phyloP scores from a whole-genome alignment of 1,140 invertebrate species.

The Micrasema longulum region DNA sequence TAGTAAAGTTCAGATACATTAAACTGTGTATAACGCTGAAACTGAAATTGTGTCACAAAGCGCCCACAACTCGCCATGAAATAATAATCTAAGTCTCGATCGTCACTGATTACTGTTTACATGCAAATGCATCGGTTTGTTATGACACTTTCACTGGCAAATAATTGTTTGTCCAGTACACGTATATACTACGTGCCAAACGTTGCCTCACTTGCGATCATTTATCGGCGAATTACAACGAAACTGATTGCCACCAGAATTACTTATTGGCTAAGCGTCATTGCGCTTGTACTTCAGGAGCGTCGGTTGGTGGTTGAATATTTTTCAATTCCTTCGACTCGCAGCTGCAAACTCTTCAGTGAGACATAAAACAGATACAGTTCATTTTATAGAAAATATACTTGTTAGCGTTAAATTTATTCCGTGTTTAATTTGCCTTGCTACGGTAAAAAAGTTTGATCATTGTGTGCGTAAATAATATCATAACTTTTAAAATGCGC shows the following conservation, averaged over 20 bases:
- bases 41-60: slow-evolving; percentile 13
- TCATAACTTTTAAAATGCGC: no score
- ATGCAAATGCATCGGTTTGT: slow-evolving; percentile 31
- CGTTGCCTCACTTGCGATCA: slow-evolving; percentile 20
- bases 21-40: background rate
- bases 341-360: no score
- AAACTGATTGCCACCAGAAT: slow-evolving; percentile 21
- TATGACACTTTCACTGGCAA: slow-evolving; percentile 34
- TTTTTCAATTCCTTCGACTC: no score
- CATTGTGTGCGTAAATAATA: no score
- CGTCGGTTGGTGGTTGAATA: no score
- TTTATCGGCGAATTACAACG: slow-evolving; percentile 20
- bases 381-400: no score
- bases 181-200: slow-evolving; percentile 15
- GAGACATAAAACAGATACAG: no score
- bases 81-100: slow-evolving; percentile 11
- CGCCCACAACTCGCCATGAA: background rate
- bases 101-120: background rate
- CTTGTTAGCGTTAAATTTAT: no score
- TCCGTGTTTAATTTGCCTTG: no score
- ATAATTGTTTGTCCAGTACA: slow-evolving; percentile 27
- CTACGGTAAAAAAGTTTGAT: no score
- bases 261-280: slow-evolving; percentile 27
- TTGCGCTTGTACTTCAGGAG: no score
- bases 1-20: background rate